Evolutionary conservation across 2,113 vertebrate species (phyloP).

Genomic region (Halcyon malimbica): DNA sequence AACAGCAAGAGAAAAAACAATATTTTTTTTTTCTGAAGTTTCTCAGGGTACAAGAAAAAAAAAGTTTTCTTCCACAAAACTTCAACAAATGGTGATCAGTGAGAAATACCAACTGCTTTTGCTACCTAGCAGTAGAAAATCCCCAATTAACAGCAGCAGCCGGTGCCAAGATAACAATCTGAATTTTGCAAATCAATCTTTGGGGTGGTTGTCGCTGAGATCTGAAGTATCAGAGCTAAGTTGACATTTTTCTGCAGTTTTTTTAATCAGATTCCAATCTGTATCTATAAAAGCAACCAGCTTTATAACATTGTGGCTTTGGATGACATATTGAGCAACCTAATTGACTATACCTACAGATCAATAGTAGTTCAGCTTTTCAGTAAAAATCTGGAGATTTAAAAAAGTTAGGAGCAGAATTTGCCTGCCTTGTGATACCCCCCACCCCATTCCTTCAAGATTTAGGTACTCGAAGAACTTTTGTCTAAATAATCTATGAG

Average conservation of each 20-base stretch:
- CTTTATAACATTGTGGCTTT: not conserved
- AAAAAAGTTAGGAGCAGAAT: not conserved
- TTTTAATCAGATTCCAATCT: not conserved
- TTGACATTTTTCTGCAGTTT: not conserved
- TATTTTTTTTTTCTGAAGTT: no score
- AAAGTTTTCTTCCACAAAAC: not conserved
- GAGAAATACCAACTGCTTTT: not conserved
- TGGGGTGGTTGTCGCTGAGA: not conserved
- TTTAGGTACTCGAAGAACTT: not conserved
- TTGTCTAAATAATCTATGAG: not conserved
- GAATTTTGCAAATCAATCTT: not conserved
- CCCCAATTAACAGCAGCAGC: not conserved
- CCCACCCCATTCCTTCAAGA: not conserved
- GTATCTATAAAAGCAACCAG: not conserved
- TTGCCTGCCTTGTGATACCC: not conserved
- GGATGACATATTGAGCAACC: not conserved
- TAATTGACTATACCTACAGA: not conserved
- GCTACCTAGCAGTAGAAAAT: not conserved
- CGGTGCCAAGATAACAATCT: not conserved
- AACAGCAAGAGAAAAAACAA: no score
- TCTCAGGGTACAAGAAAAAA: not conserved
- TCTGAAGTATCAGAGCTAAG: not conserved
- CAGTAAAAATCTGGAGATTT: not conserved
- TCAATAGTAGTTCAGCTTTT: not conserved
- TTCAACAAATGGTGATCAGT: not conserved